Evolutionary conservation across 2,113 vertebrate genomes (phyloP), one percentile per base, ranked within the genome.

Genomic region (Rhegmatorhina hoffmannsi): DNA sequence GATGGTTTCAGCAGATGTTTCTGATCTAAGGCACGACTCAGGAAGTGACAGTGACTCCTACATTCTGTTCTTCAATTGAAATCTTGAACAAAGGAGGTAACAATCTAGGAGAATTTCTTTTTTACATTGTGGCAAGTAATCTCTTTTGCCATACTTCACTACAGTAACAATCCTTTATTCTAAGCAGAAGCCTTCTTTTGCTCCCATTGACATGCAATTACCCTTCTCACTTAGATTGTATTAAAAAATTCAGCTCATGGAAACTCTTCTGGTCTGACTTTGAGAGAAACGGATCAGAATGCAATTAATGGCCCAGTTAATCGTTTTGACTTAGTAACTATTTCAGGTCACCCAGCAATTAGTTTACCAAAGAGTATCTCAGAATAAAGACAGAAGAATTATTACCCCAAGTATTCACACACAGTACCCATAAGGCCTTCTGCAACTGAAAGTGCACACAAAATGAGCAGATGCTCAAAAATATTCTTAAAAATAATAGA

Each of bases 31-130:
- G 28, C 80, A 92, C 0, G 3, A 89, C 53, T 93, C 11, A 3
- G 73, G 76, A 95, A 95, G 64, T 63, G 76, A 74, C 72, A 92
- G 52, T 68, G 81, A 92, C 91, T 90, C 73, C 73, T 74, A 93
- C 77, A 68, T 82, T 90, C 69, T 91, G 26, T 49, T 78, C 56
- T 58, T 83, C 67, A 77, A 77, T 10, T 87, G 38, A 84, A 78
- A 66, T 56, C 72, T 82, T 87, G 56, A 84, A 89, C 56, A 94
- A 91, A 87, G 82, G 66, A 67, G 16, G 17, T 33, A 89, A 28
- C 15, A 58, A 75, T 56, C 63, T 36, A 38, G 49, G 46, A 49
- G 11, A 69, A 23, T 7, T 7, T n/a, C 19, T n/a, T 50, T 59
- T 28, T 25, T 31, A 12, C 40, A 18, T 33, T 55, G 8, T 6